Evolutionary conservation across 2,888 invertebrate genomes (phyloP).

Genomic region (Apamea sordens): DNA sequence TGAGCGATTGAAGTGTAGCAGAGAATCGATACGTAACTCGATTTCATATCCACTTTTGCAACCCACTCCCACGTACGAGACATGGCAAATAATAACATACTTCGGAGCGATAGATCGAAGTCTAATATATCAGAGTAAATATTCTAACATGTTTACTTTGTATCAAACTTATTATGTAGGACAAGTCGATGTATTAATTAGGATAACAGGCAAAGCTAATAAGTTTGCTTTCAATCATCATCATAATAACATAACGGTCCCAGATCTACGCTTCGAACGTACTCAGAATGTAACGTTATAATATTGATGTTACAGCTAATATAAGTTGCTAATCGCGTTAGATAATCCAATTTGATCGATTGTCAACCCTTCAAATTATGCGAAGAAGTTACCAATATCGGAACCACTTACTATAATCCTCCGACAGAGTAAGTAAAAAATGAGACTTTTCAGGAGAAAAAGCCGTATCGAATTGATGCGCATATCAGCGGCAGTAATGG

Average conservation of each 20-base stretch:
- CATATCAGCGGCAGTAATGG: slow-evolving; percentile 98
- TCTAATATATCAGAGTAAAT: slow-evolving; percentile 12
- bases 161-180: slow-evolving; percentile 12
- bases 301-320: slow-evolving; percentile 3
- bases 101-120: slow-evolving; percentile 3
- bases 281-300: not conserved
- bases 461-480: slow-evolving; percentile 95
- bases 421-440: slow-evolving; percentile 2
- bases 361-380: not conserved
- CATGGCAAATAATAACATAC: slow-evolving; percentile 33
- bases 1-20: not conserved
- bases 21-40: slow-evolving; percentile 1
- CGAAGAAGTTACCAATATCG: not conserved
- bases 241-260: not conserved
- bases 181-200: slow-evolving; percentile 18
- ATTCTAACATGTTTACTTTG: slow-evolving; percentile 17
- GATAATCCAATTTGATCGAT: not conserved
- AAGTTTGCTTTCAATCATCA: slow-evolving; percentile 19
- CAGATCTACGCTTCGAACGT: not conserved
- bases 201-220: slow-evolving; percentile 1
- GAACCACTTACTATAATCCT: not conserved
- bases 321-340: not conserved
- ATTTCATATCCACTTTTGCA: slow-evolving; percentile 9
- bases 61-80: not conserved
- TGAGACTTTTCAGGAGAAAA: slow-evolving; percentile 91